A percentile compares a stretch with the other conserved stretches of the same genome.
Evolutionary conservation across 1,140 invertebrate species (phyloP).

Genomic region (Cotesia chilonis): DNA sequence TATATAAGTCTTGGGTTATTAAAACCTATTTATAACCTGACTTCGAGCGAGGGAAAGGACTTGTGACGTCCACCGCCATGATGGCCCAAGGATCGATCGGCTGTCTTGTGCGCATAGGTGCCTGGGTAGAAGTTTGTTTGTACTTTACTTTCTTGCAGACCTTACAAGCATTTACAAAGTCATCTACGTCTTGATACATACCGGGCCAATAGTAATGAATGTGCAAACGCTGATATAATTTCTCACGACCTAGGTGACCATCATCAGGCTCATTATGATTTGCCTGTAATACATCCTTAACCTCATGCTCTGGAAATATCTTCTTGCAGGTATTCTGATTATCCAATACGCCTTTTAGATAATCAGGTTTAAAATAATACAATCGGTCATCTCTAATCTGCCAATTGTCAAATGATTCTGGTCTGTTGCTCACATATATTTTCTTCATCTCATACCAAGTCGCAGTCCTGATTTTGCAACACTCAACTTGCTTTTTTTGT

Average conservation of each 20-base stretch:
- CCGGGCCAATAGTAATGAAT: slow-evolving; percentile 48
- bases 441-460: slow-evolving; percentile 2
- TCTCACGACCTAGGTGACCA: slow-evolving; percentile 49
- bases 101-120: slow-evolving; percentile 26
- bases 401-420: slow-evolving; percentile 32
- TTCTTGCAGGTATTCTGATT: slow-evolving; percentile 45
- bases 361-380: slow-evolving; percentile 34
- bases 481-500: too few species aligned
- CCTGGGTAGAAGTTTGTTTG: slow-evolving; percentile 1
- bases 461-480: too few species aligned
- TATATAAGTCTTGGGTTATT: slow-evolving; percentile 2
- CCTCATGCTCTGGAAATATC: slow-evolving; percentile 29
- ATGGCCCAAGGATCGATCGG: slow-evolving; percentile 28
- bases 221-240: slow-evolving; percentile 38
- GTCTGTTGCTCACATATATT: slow-evolving; percentile 18
- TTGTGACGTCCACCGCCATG: neutral
- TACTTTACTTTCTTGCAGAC: slow-evolving; percentile 39
- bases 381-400: slow-evolving; percentile 27
- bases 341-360: neutral
- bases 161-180: slow-evolving; percentile 34
- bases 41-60: neutral
- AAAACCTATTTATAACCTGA: neutral
- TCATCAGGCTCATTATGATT: slow-evolving; percentile 35
- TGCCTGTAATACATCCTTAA: slow-evolving; percentile 34
- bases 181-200: slow-evolving; percentile 41